Evolutionary conservation across 2,113 vertebrate species (phyloP).

Genomic region (Lonchura striata): DNA sequence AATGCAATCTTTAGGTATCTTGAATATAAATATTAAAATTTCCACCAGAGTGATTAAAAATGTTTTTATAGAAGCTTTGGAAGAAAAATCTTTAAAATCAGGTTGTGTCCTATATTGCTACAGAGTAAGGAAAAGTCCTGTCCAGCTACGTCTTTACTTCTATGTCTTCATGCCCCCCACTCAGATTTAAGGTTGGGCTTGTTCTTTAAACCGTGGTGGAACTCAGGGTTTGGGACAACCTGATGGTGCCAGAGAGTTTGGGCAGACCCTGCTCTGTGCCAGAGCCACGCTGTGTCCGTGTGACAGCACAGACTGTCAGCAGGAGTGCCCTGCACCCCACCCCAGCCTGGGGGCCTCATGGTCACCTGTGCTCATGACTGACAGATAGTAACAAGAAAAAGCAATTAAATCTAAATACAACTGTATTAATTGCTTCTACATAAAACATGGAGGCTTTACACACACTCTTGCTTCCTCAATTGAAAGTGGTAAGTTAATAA

Average conservation of each 20-base stretch:
- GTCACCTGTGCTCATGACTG: neutral
- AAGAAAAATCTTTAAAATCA: neutral
- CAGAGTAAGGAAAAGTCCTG: neutral
- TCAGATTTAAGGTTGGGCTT: neutral
- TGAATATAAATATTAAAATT: neutral
- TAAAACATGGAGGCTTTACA: neutral
- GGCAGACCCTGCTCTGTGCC: neutral
- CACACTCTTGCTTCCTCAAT: neutral
- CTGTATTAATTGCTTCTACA: neutral
- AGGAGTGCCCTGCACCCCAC: fast-evolving
- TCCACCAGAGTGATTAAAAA: neutral
- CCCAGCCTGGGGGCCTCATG: fast-evolving
- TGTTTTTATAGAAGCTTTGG: neutral
- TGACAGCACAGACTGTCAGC: no score
- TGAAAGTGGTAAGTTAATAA: neutral
- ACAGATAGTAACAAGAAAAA: neutral
- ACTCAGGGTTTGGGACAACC: fast-evolving
- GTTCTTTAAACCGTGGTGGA: neutral
- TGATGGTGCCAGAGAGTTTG: fast-evolving
- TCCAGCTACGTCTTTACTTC: neutral
- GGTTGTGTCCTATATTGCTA: neutral
- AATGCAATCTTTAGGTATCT: neutral
- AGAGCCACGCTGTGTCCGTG: fast-evolving
- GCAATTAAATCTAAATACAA: neutral
- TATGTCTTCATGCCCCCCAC: neutral